These are phyloP conservation scores for Cephalopterus ornatus DNA, from an alignment of 2,113 vertebrate genomes.

Conservation along the genomic window DNA sequence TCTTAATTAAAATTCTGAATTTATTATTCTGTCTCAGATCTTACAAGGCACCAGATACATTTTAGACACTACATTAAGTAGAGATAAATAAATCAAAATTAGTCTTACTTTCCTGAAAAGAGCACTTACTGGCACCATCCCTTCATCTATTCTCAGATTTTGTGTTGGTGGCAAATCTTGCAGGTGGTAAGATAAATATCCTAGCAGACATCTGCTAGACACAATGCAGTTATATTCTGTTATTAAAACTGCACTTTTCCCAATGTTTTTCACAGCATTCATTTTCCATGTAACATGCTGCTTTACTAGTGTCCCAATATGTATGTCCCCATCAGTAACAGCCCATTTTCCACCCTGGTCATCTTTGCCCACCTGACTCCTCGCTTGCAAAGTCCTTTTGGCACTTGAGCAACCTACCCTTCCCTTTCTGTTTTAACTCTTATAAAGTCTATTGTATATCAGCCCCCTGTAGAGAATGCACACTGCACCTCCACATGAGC, in stretches of 20 bases:
- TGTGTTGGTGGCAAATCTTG: neutral
- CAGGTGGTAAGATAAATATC: neutral
- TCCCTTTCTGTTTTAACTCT: neutral
- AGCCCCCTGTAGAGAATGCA: neutral
- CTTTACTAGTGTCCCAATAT: neutral
- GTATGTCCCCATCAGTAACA: neutral
- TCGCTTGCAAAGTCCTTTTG: neutral
- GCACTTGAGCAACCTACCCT: neutral
- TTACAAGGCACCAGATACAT: neutral
- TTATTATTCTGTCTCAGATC: neutral
- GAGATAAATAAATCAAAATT: neutral
- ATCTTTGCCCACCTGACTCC: neutral
- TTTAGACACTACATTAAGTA: neutral
- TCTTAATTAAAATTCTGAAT: neutral
- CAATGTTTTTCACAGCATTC: neutral
- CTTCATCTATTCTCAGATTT: neutral
- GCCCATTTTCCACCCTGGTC: neutral
- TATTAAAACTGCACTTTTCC: neutral
- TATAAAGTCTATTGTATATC: neutral
- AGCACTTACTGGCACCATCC: neutral
- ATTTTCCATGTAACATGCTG: neutral
- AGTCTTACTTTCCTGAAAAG: neutral
- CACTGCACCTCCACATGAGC: neutral
- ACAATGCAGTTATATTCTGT: neutral
- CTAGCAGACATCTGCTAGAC: neutral